phyloP scores from a whole-genome alignment of 2,888 invertebrate genomes.

The Dyspetes luteomarginatus region DNA sequence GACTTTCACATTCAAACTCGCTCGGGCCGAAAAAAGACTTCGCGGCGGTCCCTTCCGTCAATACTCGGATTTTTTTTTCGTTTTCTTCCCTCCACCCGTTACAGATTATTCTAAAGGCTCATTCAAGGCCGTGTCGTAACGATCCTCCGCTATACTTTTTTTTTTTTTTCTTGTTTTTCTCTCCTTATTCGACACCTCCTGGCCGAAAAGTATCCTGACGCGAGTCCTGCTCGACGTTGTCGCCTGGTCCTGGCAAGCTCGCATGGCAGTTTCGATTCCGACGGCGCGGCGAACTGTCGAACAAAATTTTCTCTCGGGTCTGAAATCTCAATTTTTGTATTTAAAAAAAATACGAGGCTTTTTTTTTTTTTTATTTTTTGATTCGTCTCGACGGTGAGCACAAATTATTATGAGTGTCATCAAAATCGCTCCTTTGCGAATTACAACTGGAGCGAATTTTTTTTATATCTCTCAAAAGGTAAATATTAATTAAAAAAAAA shows the following conservation, averaged over 20 bases:
- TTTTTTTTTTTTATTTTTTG: not conserved
- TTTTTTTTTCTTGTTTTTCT: slow-evolving; percentile 67
- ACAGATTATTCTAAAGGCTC: slow-evolving; percentile 64
- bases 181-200: slow-evolving; percentile 61
- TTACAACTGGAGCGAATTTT: slow-evolving; percentile 6
- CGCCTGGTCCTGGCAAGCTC: slow-evolving; percentile 42
- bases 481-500: slow-evolving; percentile 8
- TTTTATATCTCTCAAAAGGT: slow-evolving; percentile 15
- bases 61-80: slow-evolving; percentile 79
- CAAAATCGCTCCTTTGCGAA: not conserved
- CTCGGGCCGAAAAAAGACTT: slow-evolving; percentile 66
- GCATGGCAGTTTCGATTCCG: slow-evolving; percentile 66
- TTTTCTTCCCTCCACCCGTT: slow-evolving; percentile 53
- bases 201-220: slow-evolving; percentile 61
- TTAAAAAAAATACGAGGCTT: not conserved
- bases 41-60: slow-evolving; percentile 76
- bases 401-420: slow-evolving; percentile 29
- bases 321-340: not conserved
- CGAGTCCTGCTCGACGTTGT: slow-evolving; percentile 14
- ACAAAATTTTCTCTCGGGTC: slow-evolving; percentile 17
- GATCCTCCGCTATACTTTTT: slow-evolving; percentile 55
- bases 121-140: slow-evolving; percentile 73
- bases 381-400: slow-evolving; percentile 5
- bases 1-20: slow-evolving; percentile 48
- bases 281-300: slow-evolving; percentile 66